Base-by-base conservation (phyloP, 2,797 vertebrate genomes). In the Gila robusta region DNA sequence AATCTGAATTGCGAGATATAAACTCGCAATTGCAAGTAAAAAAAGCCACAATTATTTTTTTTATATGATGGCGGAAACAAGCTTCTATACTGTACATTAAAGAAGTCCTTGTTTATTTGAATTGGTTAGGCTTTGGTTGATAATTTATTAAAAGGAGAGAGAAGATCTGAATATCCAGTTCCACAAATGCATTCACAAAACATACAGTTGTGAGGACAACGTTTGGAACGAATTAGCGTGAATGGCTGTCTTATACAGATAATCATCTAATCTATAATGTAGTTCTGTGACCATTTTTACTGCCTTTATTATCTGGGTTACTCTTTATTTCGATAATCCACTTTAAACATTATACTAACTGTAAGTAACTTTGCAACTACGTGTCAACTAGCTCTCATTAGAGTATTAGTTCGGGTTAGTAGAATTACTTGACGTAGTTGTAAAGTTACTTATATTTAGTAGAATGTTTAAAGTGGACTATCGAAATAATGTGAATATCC, bases 131-230 rank as follows among this genome's bases (percentile, higher is more conserved):
- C 2, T 52, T 72, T 72, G 39, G 2, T 64, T 28, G 12, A 35
- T 52, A 6, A 12, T 76, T 52, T 76, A 76, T 76, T 52, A 74
- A 52, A 76, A 52, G 28, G 16, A 52, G 26, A 74, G 47, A 28
- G 7, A 73, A 73, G 16, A 73, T 28, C 41, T 17, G 14, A 28
- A 28, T 28, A 47, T 28, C 44, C 47, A 32, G 11, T 52, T 74
- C 4, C 41, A 74, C 44, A 19, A 73, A 73, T 35, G 47, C 32
- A 23, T 73, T 72, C 39, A 16, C 23, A 10, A 49, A 76, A 76
- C 28, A 28, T 16, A 76, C 49, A 77, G 47, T 19, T 21, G 8
- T 52, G 28, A 73, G 41, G 37, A 70, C 35, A 70, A 70, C 10
- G 10, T 2, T 70, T 41, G 10, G 11, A 59, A 71, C n/a, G 6